Evolutionary conservation across 2,113 vertebrate species (phyloP).

Genomic region (Caloenas nicobarica): DNA sequence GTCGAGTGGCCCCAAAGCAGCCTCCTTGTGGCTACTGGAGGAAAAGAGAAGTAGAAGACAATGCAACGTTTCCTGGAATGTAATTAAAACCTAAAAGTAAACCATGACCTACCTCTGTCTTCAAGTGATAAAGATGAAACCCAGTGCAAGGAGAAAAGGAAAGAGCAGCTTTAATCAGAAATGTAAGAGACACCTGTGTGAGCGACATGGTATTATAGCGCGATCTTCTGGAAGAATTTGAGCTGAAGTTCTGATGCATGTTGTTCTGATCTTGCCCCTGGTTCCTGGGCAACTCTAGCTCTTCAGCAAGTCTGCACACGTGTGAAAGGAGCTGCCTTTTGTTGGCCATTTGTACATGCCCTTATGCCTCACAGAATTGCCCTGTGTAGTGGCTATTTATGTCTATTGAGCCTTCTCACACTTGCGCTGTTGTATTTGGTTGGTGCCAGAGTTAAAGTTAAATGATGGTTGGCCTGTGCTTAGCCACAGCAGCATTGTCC

Average conservation of each 20-base stretch:
- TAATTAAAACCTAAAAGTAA: background rate
- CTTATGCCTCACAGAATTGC: background rate
- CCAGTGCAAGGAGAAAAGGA: background rate
- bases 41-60: background rate
- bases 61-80: background rate
- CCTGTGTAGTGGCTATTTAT: background rate
- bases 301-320: fast-evolving
- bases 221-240: background rate
- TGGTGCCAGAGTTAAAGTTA: background rate
- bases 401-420: background rate
- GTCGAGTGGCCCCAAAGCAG: fast-evolving
- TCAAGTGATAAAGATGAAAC: background rate
- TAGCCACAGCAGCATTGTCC: background rate
- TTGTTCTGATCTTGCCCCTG: background rate
- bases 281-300: background rate
- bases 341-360: background rate
- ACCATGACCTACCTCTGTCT: background rate
- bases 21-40: background rate
- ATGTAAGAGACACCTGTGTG: background rate
- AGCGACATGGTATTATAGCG: background rate
- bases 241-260: background rate
- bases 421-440: background rate
- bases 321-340: background rate
- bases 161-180: background rate
- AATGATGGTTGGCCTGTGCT: background rate